These are phyloP conservation scores for Hypsopygia costalis DNA, from an alignment of 2,888 invertebrate genomes.

Conservation along the genomic window DNA sequence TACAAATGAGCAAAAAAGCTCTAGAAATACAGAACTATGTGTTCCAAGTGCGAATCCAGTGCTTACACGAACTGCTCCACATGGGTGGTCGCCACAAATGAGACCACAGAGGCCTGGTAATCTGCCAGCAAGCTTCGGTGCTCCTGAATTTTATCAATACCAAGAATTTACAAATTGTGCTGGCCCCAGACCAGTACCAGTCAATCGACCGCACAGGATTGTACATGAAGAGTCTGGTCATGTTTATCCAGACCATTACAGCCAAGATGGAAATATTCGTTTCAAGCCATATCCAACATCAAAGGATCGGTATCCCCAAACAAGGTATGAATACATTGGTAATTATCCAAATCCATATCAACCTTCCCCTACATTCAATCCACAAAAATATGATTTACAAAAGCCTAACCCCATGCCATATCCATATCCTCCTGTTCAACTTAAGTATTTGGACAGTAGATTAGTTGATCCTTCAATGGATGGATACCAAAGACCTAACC, in stretches of 20 bases:
- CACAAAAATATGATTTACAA: conserved; percentile 63
- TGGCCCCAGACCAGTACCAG: conserved; percentile 48
- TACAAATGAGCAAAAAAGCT: conserved; percentile 58
- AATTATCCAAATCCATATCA: conserved; percentile 64
- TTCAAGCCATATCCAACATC: conserved; percentile 66
- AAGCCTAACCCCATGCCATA: conserved; percentile 53
- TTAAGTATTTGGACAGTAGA: conserved; percentile 63
- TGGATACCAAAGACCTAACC: conserved; percentile 56
- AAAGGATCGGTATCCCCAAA: conserved; percentile 61
- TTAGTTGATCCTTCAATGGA: conserved; percentile 54
- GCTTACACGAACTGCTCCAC: conserved; percentile 40
- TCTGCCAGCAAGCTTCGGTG: conserved; percentile 32
- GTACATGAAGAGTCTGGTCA: conserved; percentile 53
- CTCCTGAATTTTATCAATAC: conserved; percentile 61
- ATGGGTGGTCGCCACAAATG: conserved; percentile 53
- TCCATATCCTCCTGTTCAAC: conserved; percentile 48
- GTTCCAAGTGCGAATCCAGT: conserved; percentile 49
- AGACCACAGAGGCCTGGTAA: conserved; percentile 37
- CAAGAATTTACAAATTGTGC: conserved; percentile 58
- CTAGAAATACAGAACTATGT: conserved; percentile 54
- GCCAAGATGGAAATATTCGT: conserved; percentile 57
- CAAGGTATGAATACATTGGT: conserved; percentile 71
- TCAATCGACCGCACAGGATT: conserved; percentile 46
- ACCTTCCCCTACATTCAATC: conserved; percentile 46
- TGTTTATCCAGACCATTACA: conserved; percentile 54